Evolutionary conservation across 1,140 invertebrate genomes (phyloP).

Genomic region (Platorchestia sp.): DNA sequence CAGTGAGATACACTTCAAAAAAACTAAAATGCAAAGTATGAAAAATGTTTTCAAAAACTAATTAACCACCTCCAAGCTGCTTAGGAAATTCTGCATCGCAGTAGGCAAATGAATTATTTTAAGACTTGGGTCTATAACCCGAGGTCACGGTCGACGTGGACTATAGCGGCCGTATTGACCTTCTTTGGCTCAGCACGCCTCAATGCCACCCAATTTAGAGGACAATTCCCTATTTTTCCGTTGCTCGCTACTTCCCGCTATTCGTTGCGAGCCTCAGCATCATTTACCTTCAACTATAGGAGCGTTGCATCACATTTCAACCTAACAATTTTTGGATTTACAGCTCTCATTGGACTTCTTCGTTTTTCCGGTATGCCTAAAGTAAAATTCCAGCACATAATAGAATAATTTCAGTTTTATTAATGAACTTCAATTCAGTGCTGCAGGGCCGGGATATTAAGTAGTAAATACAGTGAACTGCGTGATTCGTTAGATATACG

Average conservation of each 20-base stretch:
- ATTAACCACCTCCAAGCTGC: background rate
- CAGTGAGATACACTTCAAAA: no score
- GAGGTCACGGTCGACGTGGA: background rate
- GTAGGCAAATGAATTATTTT: background rate
- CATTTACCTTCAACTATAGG: background rate
- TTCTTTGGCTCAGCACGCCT: background rate
- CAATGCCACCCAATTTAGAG: background rate
- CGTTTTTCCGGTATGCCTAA: background rate
- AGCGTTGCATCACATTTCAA: background rate
- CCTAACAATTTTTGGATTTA: background rate
- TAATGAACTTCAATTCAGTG: background rate
- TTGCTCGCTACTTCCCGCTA: background rate
- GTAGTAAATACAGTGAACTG: background rate
- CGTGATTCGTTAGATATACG: background rate
- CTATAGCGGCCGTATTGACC: background rate
- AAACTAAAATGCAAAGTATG: background rate
- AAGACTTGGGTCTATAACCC: background rate
- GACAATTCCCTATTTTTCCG: background rate
- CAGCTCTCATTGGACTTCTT: background rate
- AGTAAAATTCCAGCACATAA: no score
- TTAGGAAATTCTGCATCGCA: background rate
- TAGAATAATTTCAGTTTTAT: background rate
- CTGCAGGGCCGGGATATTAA: background rate
- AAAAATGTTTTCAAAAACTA: background rate
- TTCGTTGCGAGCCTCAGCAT: background rate